Evolutionary conservation across 2,797 vertebrate genomes (phyloP).

Genomic region (Megaceryle alcyon): DNA sequence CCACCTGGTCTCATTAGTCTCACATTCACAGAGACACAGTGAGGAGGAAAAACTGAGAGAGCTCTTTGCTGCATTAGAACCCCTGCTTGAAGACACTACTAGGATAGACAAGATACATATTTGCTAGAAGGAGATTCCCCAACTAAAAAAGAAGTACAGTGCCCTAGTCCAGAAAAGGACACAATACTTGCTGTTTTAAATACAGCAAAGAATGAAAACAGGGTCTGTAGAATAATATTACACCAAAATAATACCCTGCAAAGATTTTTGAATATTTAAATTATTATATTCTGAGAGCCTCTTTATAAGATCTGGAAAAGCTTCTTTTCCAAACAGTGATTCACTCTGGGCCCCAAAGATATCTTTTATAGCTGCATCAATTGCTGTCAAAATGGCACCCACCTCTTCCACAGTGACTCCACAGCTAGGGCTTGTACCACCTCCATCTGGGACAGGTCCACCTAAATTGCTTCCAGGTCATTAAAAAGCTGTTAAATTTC

Average conservation of each 20-base stretch:
- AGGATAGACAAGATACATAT: fast-evolving
- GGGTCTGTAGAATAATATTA: neutral
- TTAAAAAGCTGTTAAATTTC: neutral
- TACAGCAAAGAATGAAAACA: neutral
- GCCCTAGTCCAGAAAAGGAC: neutral
- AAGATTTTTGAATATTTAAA: neutral
- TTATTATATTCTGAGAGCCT: neutral
- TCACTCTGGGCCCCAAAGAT: neutral
- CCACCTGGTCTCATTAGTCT: neutral
- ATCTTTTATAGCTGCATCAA: neutral
- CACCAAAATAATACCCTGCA: neutral
- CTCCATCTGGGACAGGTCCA: neutral
- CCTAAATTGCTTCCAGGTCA: neutral
- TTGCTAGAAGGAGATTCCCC: neutral
- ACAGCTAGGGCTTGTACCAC: neutral
- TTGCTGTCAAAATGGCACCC: neutral
- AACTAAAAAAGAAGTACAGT: neutral
- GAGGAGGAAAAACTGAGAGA: neutral
- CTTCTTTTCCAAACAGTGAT: neutral
- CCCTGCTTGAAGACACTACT: neutral
- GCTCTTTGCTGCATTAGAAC: neutral
- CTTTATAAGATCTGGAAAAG: neutral
- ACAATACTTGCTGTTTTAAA: neutral
- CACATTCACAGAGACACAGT: neutral
- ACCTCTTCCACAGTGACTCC: fast-evolving